Evolutionary conservation across 1,140 invertebrate genomes (phyloP), one percentile per base, ranked within the genome.

Genomic region (Drosophila orosa): DNA sequence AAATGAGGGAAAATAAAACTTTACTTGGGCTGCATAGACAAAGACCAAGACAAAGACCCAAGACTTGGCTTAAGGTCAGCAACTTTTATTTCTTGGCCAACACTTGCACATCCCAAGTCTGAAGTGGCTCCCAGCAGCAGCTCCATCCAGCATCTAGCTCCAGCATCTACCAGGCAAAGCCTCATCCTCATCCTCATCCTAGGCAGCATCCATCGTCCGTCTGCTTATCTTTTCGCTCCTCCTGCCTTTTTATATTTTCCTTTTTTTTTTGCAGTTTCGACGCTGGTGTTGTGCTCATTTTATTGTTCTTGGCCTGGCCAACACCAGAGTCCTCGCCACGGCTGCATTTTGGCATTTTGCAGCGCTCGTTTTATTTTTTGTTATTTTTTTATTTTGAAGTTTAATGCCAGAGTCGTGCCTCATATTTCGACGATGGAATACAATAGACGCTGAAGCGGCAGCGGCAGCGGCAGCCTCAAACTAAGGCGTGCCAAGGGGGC

Each of bases 401-500:
- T 86, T 86, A 86, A 87, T 87, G 83, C 83, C 84, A 89, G 83
- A 87, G 84, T 87, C 84, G 84, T 87, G 84, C 84, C 84, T 87
- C 84, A 87, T 87, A 89, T 89, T 87, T 87, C 84, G 84, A 87
- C 84, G 84, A 89, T 87, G 84, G 84, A 89, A 87, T 72, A 78
- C 84, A 85, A 85, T 85, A 85, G 82, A 87, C 83, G 82, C 25
- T 63, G 73, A 50, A 48, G 35, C 50, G 47, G 42, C 66, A 65
- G 31, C 44, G 13, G 17, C 47, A 13, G 19, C 19, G n/a, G 55
- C 58, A 39, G 12, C 58, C 27, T 37, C 27, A 25, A 65, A 66
- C 63, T 44, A 58, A 84, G 84, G 84, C 80, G 84, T 87, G 73
- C 76, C 84, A 78, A 73, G 81, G 85, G 84, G 85, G 80, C 84